Base-by-base conservation (phyloP, 2,797 vertebrate species). In the Amphiprion clarkii region DNA sequence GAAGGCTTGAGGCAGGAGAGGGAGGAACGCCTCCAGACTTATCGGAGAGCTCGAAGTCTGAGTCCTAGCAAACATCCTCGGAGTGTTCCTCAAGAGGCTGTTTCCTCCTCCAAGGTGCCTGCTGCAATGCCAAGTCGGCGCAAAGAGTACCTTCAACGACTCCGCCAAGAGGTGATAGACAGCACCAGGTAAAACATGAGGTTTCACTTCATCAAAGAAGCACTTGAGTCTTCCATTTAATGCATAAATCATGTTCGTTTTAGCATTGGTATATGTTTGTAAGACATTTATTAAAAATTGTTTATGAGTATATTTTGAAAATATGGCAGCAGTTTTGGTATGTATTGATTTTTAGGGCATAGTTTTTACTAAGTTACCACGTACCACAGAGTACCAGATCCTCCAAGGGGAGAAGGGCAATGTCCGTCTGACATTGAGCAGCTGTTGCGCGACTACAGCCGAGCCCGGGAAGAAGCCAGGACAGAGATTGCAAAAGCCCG, bases 391-490 rank as follows among this genome's bases (percentile, higher is more conserved):
- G 79, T 91, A 67, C 91, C 90, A 25, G 91, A 94, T 71, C 86
- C 91, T 29, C 90, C 84, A 6, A 91, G 67, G 53, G 93, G 78
- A 44, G 90, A 87, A 3, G 8, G 88, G 67, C 94, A 92, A 53
- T 93, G 79, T 79, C 95, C 96, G 1, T 96, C 96, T 49, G 96
- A 98, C 82, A 97, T 99, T 4, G 96, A 97, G 83, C 86, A 96
- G 74, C 80, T 98, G 88, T 89, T 99, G 78, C 93, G 76, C 54
- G 97, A 98, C 88, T 99, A 99, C 64, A 94, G 95, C 66, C 95
- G 85, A 60, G 98, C 97, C 2, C 95, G 96, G 0, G 96, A 98
- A 82, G 97, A 98, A 85, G 96, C 98, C 65, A 96, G 95, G 89
- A 93, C 89, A 0, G 97, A 99, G 94, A 98, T 99, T 12, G 96